A percentile compares a stretch with the other conserved stretches of the same genome.
Conservation (phyloP, 2,888 invertebrate species). For the Apodemia hepburni region DNA sequence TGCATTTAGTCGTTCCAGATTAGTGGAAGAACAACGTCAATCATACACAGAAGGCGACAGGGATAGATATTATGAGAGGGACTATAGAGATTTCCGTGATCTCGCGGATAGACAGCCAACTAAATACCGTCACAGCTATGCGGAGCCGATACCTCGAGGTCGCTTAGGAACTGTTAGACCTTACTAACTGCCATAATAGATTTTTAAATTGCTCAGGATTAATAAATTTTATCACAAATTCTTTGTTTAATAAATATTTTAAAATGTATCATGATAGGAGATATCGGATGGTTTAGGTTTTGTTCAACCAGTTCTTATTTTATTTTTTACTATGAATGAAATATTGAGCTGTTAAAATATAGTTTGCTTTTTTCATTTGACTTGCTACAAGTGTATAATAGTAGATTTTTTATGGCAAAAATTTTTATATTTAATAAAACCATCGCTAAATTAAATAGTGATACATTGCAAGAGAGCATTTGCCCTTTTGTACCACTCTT, state of each 20-base stretch:
- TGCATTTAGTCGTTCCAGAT: conserved; percentile 69
- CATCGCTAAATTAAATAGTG: too few relatives aligned
- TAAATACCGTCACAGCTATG: conserved; percentile 83
- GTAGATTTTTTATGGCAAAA: too few relatives aligned
- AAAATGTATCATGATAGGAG: conserved; percentile 4
- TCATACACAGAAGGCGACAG: conserved; percentile 65
- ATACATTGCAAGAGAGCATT: too few relatives aligned
- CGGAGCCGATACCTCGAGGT: conserved; percentile 81
- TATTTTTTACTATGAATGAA: too few relatives aligned
- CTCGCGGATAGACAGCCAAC: conserved; percentile 62
- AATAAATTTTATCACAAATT: conserved; percentile 1
- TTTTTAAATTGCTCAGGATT: conserved; percentile 7
- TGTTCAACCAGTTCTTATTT: neutral
- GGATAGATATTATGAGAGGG: conserved; percentile 65
- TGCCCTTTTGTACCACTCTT: too few relatives aligned
- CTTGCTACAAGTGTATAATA: too few relatives aligned
- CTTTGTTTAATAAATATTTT: conserved; percentile 5
- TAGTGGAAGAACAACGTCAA: conserved; percentile 68
- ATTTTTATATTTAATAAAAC: too few relatives aligned
- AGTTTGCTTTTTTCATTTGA: too few relatives aligned
- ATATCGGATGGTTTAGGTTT: neutral
- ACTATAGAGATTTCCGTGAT: conserved; percentile 67
- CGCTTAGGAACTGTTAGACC: conserved; percentile 73
- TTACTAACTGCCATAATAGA: conserved; percentile 69
- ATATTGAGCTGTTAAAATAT: too few relatives aligned